These are phyloP conservation scores for Piezodorus guildinii DNA, from an alignment of 1,140 invertebrate species.

Conservation along the genomic window DNA sequence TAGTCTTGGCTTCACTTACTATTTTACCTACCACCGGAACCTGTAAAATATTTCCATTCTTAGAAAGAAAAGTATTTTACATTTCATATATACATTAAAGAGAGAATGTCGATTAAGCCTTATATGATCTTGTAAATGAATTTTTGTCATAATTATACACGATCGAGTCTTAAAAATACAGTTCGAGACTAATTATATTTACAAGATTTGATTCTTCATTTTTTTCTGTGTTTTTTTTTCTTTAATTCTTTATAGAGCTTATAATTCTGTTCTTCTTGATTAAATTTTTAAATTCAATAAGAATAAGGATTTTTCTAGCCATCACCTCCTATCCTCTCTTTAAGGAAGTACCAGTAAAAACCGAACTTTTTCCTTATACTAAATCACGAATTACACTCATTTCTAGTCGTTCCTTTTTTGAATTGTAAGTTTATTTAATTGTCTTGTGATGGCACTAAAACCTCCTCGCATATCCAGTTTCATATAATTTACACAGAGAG, in stretches of 20 bases:
- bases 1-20: conserved; percentile 15
- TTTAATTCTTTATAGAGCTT: no score
- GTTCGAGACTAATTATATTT: background rate
- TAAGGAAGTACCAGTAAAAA: conserved; percentile 13
- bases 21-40: conserved; percentile 7
- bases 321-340: conserved; percentile 5
- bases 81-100: conserved; percentile 7
- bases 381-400: conserved; percentile 5
- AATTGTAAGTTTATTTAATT: background rate
- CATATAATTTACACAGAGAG: conserved; percentile 75
- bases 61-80: conserved; percentile 13
- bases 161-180: no score
- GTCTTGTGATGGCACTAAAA: conserved; percentile 44
- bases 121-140: background rate
- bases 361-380: conserved; percentile 11
- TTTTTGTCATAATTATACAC: no score
- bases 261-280: background rate
- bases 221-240: background rate
- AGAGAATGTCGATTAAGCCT: background rate
- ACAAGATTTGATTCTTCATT: conserved; percentile 14
- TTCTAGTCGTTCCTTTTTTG: background rate
- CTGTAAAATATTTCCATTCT: conserved; percentile 11
- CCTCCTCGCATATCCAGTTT: conserved; percentile 68
- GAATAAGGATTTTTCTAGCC: background rate
- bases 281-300: background rate